Conservation (phyloP, 1,140 invertebrate species). For the Leptinotarsa lineolata region DNA sequence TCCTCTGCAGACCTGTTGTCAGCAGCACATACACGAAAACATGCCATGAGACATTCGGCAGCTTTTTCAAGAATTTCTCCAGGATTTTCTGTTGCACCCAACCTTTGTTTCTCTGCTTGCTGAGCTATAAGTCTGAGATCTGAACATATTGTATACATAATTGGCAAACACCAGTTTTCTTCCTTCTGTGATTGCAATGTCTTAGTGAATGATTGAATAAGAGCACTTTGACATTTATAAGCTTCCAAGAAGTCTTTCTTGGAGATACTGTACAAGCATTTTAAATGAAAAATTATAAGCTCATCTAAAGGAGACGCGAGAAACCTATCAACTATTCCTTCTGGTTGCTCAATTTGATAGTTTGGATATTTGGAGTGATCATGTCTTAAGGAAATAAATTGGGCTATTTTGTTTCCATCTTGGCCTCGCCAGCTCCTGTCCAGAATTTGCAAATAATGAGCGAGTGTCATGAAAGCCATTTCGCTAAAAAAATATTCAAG, state of each 20-base stretch:
- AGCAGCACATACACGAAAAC: slow-evolving; percentile 94
- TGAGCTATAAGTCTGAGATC: slow-evolving; percentile 82
- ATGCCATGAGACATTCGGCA: slow-evolving; percentile 90
- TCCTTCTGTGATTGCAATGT: slow-evolving; percentile 88
- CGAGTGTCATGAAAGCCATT: slow-evolving; percentile 52
- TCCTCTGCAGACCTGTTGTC: slow-evolving; percentile 87
- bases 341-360: slow-evolving; percentile 69
- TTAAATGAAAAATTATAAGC: slow-evolving; percentile 79
- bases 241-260: slow-evolving; percentile 75
- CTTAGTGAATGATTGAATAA: slow-evolving; percentile 81
- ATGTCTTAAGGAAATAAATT: slow-evolving; percentile 76
- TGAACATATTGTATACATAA: slow-evolving; percentile 87
- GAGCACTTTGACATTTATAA: slow-evolving; percentile 76
- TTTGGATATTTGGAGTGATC: slow-evolving; percentile 73
- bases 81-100: slow-evolving; percentile 60
- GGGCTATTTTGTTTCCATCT: slow-evolving; percentile 63
- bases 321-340: slow-evolving; percentile 71
- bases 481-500: neutral
- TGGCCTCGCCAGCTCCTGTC: slow-evolving; percentile 61
- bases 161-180: slow-evolving; percentile 93
- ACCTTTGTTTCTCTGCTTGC: slow-evolving; percentile 70
- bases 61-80: slow-evolving; percentile 90
- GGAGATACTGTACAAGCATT: slow-evolving; percentile 67
- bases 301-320: slow-evolving; percentile 79
- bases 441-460: slow-evolving; percentile 57